phyloP scores from a whole-genome alignment of 2,797 vertebrate species.

The Bovichtus variegatus region DNA sequence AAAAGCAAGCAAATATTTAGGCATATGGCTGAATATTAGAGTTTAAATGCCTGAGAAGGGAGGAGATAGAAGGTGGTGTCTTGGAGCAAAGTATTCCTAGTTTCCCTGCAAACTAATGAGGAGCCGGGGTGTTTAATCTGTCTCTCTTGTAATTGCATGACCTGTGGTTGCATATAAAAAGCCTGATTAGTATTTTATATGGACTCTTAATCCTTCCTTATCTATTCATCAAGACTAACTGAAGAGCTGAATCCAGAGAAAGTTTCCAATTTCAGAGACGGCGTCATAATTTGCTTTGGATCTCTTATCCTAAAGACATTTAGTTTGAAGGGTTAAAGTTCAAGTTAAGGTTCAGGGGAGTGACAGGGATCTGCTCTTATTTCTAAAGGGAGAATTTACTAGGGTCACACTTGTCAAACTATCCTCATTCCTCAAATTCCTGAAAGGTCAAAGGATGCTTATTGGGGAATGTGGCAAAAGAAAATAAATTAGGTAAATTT shows the following conservation, averaged over 20 bases:
- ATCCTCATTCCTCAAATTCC: conserved; percentile 64
- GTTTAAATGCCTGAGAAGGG: conserved; percentile 15
- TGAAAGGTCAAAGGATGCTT: conserved; percentile 2
- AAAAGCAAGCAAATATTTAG: conserved; percentile 28
- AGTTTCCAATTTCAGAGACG: conserved; percentile 57
- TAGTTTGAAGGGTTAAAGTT: conserved; percentile 15
- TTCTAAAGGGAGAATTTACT: conserved; percentile 5
- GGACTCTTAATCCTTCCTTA: conserved; percentile 68
- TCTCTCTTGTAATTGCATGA: conserved; percentile 68
- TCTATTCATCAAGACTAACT: conserved; percentile 57
- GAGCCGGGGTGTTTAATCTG: conserved; percentile 66
- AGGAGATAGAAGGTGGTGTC: conserved; percentile 21
- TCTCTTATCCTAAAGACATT: conserved; percentile 18
- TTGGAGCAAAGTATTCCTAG: conserved; percentile 32
- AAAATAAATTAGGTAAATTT: not conserved
- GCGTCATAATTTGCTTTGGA: conserved; percentile 31
- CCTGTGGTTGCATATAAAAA: conserved; percentile 82
- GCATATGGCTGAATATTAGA: conserved; percentile 16
- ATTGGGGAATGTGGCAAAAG: conserved; percentile 42
- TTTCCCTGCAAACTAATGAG: conserved; percentile 64
- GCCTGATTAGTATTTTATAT: conserved; percentile 78
- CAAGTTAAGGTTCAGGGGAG: conserved; percentile 6
- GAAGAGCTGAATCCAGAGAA: conserved; percentile 44
- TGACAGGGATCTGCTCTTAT: not conserved
- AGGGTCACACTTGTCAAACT: conserved; percentile 9